Evolutionary conservation across 2,113 vertebrate genomes (phyloP).

Genomic region (Pandion haliaetus): DNA sequence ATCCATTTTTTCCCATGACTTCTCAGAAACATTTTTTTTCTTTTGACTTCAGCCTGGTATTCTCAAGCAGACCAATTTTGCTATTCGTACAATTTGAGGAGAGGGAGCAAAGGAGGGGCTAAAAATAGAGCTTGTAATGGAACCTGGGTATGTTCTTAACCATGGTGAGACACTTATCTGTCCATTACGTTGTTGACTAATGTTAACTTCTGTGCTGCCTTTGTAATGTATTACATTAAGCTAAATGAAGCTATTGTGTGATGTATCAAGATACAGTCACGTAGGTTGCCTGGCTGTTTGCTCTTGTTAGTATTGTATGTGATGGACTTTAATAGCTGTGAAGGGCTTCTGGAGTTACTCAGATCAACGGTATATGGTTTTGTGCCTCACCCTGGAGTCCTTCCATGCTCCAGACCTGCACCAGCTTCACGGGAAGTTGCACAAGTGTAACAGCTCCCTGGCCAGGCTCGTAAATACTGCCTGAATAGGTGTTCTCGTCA

Average conservation of each 20-base stretch:
- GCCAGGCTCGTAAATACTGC: neutral
- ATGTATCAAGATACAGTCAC: slow-evolving; percentile 35
- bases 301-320: slow-evolving; percentile 5
- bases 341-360: neutral
- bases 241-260: slow-evolving; percentile 48
- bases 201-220: slow-evolving; percentile 53
- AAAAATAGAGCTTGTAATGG: slow-evolving; percentile 51
- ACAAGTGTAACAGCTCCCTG: neutral
- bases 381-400: neutral
- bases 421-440: neutral
- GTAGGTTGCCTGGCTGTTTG: slow-evolving; percentile 40
- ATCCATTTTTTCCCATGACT: neutral
- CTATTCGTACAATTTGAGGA: neutral
- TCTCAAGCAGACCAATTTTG: slow-evolving; percentile 20
- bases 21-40: neutral
- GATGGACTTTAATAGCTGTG: slow-evolving; percentile 46
- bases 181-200: slow-evolving; percentile 62
- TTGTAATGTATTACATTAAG: slow-evolving; percentile 62
- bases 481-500: neutral
- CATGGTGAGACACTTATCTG: slow-evolving; percentile 40
- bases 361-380: neutral
- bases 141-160: slow-evolving; percentile 51
- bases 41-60: neutral
- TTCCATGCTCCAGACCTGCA: neutral
- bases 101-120: slow-evolving; percentile 1